Evolutionary conservation across 2,888 invertebrate species (phyloP).

Genomic region (Leistus spinibarbis): DNA sequence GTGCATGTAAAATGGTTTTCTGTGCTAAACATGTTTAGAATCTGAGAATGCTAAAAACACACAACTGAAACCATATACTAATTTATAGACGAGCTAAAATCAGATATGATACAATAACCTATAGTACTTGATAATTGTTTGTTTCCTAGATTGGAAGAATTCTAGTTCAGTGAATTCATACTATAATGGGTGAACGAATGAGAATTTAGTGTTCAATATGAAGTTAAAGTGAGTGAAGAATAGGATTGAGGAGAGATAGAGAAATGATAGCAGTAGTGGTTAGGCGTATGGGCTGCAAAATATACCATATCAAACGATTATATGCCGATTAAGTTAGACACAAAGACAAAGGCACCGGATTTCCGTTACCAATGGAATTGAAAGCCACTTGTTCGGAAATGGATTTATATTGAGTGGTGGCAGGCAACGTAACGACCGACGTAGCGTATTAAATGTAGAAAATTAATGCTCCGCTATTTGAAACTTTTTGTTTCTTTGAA

Average conservation of each 20-base stretch:
- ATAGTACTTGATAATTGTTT: no score
- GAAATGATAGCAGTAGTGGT: neutral
- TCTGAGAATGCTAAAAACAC: no score
- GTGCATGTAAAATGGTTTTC: no score
- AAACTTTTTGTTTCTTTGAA: neutral
- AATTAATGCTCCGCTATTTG: conserved; percentile 5
- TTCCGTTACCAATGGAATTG: conserved; percentile 37
- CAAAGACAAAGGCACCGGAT: conserved; percentile 38
- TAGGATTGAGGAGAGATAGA: neutral
- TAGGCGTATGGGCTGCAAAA: conserved; percentile 22
- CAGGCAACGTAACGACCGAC: neutral
- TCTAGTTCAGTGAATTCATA: no score
- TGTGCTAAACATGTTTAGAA: no score
- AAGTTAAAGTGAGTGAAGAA: neutral
- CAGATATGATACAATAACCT: no score
- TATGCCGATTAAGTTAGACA: conserved; percentile 31
- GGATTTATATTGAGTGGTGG: conserved; percentile 26
- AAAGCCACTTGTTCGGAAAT: conserved; percentile 37
- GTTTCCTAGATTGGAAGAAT: no score
- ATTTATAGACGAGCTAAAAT: no score
- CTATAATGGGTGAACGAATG: no score
- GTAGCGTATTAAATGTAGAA: conserved; percentile 6
- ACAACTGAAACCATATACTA: no score
- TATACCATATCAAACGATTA: conserved; percentile 36
- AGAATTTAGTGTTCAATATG: neutral